phyloP scores from a whole-genome alignment of 2,113 vertebrate genomes.

The Leucosticte australis region DNA sequence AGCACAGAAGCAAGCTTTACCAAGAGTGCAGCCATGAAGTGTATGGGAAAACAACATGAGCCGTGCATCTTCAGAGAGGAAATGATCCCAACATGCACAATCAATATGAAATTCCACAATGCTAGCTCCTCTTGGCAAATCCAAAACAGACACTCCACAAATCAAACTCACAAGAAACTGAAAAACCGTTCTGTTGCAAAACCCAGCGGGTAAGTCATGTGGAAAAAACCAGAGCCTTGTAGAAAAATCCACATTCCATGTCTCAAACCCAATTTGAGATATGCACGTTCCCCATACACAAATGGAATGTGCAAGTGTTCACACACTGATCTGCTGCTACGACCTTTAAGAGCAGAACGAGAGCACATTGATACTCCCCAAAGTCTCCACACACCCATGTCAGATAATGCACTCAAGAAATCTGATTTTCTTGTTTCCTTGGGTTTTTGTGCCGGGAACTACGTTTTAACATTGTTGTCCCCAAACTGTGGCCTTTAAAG shows the following conservation, averaged over 20 bases:
- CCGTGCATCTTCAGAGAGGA: slow-evolving; percentile 21
- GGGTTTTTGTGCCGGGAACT: neutral
- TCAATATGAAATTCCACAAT: neutral
- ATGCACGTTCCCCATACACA: rapidly evolving
- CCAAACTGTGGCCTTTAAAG: neutral
- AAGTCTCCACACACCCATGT: rapidly evolving
- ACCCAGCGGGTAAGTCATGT: neutral
- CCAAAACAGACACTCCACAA: neutral
- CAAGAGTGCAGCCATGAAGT: neutral
- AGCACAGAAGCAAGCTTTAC: slow-evolving; percentile 10
- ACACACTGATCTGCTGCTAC: neutral
- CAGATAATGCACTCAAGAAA: neutral
- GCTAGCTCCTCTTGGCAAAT: neutral
- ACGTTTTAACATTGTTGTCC: neutral
- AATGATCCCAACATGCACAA: slow-evolving; percentile 5
- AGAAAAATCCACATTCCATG: slow-evolving; percentile 7
- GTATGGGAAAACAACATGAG: neutral
- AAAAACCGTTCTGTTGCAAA: neutral
- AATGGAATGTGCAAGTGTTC: neutral
- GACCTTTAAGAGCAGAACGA: neutral
- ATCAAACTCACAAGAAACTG: neutral
- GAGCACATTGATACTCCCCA: neutral
- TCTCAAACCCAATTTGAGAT: neutral
- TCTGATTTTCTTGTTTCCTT: neutral
- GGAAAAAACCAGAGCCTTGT: neutral